A percentile compares a stretch with the other conserved stretches of the same genome.
Evolutionary conservation across 2,797 vertebrate species (phyloP).

Genomic region (Gymnothorax javanicus): DNA sequence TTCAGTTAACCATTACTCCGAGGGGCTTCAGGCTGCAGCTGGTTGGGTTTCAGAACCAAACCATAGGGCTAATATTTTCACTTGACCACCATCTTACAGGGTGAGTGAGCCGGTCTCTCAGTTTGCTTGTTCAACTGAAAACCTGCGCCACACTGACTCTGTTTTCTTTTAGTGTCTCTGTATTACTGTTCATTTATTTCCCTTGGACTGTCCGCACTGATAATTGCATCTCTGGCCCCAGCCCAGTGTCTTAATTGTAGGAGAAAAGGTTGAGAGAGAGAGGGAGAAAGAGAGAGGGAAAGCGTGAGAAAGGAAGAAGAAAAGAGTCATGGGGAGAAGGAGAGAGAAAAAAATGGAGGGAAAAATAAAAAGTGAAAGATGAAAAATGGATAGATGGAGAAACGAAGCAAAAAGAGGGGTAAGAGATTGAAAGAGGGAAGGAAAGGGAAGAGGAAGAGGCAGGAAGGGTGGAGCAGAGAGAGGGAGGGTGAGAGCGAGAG

Average conservation of each 20-base stretch:
- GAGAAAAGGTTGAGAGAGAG: constrained; percentile 30
- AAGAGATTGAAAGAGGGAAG: constrained; percentile 8
- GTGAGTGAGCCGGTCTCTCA: neutral
- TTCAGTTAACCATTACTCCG: neutral
- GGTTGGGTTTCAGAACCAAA: neutral
- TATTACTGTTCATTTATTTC: neutral
- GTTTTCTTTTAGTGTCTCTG: neutral
- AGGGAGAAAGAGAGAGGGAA: neutral
- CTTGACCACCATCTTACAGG: neutral
- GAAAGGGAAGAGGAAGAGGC: constrained; percentile 18
- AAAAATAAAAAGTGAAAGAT: constrained; percentile 2
- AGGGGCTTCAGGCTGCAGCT: neutral
- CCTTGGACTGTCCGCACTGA: neutral
- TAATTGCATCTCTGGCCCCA: constrained; percentile 33
- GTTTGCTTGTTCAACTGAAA: neutral
- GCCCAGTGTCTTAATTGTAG: constrained; percentile 24
- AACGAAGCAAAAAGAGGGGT: constrained; percentile 18
- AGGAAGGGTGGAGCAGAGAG: constrained; percentile 28
- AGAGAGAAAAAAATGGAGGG: neutral
- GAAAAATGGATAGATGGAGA: constrained; percentile 22
- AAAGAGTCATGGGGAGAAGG: constrained; percentile 25
- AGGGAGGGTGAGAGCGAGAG: constrained; percentile 25
- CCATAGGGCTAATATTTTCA: neutral
- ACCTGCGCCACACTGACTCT: neutral
- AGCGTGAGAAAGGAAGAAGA: constrained; percentile 10